These are phyloP conservation scores for Zaprionus ghesquierei DNA, from an alignment of 1,140 invertebrate genomes.

Conservation along the genomic window DNA sequence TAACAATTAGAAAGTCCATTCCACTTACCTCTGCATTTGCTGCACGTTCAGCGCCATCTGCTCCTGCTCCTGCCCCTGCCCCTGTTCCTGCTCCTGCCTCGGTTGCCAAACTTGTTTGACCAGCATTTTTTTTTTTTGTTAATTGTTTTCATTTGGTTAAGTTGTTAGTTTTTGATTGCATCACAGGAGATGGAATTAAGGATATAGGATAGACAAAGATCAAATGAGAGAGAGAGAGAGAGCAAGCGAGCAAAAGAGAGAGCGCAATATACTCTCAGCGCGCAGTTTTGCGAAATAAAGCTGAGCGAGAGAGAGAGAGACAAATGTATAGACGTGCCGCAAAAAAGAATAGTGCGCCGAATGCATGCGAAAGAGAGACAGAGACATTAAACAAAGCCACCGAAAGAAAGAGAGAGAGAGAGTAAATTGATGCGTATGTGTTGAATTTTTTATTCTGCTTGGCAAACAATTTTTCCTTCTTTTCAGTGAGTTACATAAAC, in stretches of 20 bases:
- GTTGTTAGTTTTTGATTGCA: conserved; percentile 29
- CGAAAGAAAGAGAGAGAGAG: neutral
- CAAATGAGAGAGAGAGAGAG: neutral
- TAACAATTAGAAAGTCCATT: too few species aligned
- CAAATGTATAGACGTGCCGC: neutral
- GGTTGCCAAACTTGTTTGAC: conserved; percentile 32
- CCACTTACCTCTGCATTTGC: conserved; percentile 32
- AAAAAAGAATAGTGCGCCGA: neutral
- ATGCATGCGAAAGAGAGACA: neutral
- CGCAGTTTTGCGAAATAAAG: neutral
- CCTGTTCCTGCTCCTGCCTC: conserved; percentile 13
- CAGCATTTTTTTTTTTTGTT: neutral
- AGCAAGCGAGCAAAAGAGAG: neutral
- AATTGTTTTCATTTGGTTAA: conserved; percentile 1
- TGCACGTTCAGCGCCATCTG: neutral
- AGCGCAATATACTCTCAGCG: neutral
- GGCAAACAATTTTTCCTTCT: neutral
- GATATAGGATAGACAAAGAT: neutral
- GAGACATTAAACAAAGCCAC: neutral
- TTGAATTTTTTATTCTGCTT: neutral
- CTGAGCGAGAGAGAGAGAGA: neutral
- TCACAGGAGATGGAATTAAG: neutral
- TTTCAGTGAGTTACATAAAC: neutral
- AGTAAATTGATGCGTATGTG: neutral
- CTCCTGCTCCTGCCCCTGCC: neutral